Base-by-base conservation (phyloP, 1,140 invertebrate genomes). In the Proales similis region DNA sequence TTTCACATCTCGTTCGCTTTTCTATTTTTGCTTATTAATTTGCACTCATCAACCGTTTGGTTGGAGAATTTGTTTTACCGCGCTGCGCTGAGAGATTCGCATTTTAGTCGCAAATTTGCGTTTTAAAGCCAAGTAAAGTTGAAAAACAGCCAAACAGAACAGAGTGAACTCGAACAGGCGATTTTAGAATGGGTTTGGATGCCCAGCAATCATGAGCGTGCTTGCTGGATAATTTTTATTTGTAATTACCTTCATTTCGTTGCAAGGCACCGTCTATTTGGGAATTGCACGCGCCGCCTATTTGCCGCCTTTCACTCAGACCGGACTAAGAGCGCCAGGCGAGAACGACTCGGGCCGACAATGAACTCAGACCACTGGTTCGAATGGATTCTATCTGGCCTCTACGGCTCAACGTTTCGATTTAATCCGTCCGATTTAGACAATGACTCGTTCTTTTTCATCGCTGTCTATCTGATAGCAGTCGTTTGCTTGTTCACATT, bases 211-310 rank as follows among this genome's bases (percentile, higher is more conserved):
- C 32, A n/a, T 22, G 6, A 17, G 19, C 45, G 27, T n/a, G 17
- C 20, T 57, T 26, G 2, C 11, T 17, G 26, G 7, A 51, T 24
- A 14, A 27, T 7, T 2, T 22, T 48, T 17, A n/a, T n/a, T n/a
- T n/a, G n/a, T n/a, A n/a, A 12, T 3, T 29, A 22, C 12, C 42
- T 38, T 53, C 42, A 42, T n/a, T 43, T 42, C 5, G 26, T 3
- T 57, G 39, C n/a, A 26, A 57, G 51, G 51, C 20, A 42, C 7
- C 32, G 51, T 57, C 30, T 57, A 57, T 57, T 42, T 57, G 19
- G 39, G 36, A 39, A 20, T 57, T 39, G 51, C 51, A 4, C 39
- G 51, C 27, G 51, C 36, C n/a, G 39, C 45, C 19, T 14, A 39
- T 24, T 27, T 30, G 2, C 51, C 33, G 9, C 51, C 51, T 22